A percentile compares a stretch with the other conserved stretches of the same genome.
Evolutionary conservation across 2,113 vertebrate species (phyloP).

Genomic region (Merops nubicus): DNA sequence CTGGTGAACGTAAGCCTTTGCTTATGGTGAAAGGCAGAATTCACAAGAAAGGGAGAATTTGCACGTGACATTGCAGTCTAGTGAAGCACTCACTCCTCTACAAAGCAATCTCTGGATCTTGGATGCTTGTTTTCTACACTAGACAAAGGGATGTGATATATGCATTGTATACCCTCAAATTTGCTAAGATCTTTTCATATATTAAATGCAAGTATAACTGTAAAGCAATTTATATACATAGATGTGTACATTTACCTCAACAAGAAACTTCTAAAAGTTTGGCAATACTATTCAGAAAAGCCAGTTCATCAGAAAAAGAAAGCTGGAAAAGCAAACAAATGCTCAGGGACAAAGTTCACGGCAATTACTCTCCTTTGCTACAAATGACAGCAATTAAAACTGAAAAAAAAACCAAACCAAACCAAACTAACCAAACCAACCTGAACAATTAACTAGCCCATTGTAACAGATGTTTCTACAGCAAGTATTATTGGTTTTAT

Average conservation of each 20-base stretch:
- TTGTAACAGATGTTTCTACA: neutral
- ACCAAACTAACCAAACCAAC: neutral
- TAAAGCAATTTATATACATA: neutral
- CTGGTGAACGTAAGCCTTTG: neutral
- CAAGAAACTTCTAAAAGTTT: neutral
- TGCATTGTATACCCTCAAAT: neutral
- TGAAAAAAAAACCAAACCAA: neutral
- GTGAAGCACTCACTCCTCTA: neutral
- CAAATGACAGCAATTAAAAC: neutral
- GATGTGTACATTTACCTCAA: neutral
- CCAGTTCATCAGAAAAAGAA: neutral
- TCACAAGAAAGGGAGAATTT: neutral
- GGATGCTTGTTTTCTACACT: neutral
- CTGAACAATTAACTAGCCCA: neutral
- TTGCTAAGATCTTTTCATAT: neutral
- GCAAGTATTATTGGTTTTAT: neutral
- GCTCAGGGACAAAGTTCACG: neutral
- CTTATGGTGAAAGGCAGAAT: neutral
- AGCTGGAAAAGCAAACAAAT: conserved; percentile 15
- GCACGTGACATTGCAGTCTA: fast-evolving
- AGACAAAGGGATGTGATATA: neutral
- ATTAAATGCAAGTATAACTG: neutral
- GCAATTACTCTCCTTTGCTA: neutral
- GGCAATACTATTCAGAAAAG: neutral
- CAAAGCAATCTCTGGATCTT: neutral